phyloP scores from a whole-genome alignment of 2,888 invertebrate species.

The Thumatha senex region DNA sequence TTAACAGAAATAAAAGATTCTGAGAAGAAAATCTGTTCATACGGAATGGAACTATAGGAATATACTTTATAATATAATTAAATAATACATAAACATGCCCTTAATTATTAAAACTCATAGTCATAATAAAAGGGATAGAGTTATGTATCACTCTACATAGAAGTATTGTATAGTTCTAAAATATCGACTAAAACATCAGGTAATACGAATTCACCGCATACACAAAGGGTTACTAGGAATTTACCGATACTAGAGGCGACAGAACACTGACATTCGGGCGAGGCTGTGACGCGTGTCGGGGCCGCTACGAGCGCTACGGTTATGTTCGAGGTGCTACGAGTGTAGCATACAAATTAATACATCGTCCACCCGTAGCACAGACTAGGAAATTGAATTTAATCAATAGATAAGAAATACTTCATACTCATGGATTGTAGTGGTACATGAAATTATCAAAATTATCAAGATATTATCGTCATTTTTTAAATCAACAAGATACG shows the following conservation, averaged over 20 bases:
- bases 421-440: neutral
- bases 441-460: neutral
- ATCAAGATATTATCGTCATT: neutral
- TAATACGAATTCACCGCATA: constrained; percentile 30
- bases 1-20: no score
- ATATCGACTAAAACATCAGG: constrained; percentile 27
- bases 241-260: constrained; percentile 27
- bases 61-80: no score
- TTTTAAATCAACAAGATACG: neutral
- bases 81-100: neutral
- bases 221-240: constrained; percentile 34
- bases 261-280: constrained; percentile 34
- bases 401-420: constrained; percentile 22
- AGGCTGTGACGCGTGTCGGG: constrained; percentile 40
- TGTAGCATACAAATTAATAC: constrained; percentile 41
- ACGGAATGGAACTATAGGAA: no score
- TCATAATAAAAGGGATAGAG: no score
- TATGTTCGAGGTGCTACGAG: constrained; percentile 37
- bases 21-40: no score
- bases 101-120: neutral
- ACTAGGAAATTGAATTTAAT: constrained; percentile 31
- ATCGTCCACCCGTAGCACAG: constrained; percentile 23
- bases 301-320: constrained; percentile 35
- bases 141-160: no score
- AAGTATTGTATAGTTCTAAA: neutral